These are phyloP conservation scores for Melanerpes formicivorus DNA, from an alignment of 2,113 vertebrate genomes.

Conservation along the genomic window DNA sequence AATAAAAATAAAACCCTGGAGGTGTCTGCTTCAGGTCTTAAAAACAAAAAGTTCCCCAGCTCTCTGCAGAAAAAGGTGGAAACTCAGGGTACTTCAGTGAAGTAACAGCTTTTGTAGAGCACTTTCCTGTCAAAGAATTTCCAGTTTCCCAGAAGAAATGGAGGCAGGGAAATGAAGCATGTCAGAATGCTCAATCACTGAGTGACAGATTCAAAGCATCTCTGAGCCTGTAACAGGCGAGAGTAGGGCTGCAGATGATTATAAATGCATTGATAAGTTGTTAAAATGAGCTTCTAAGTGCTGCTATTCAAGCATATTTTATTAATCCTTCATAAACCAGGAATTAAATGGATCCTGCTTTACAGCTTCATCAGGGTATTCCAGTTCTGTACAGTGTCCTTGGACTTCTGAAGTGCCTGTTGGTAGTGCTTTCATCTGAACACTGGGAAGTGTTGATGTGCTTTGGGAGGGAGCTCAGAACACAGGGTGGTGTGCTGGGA, in stretches of 20 bases:
- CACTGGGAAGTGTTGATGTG: fast-evolving
- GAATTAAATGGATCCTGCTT: background rate
- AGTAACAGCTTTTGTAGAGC: background rate
- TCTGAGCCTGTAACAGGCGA: background rate
- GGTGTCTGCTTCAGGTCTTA: background rate
- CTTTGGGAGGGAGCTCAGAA: background rate
- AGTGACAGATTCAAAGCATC: background rate
- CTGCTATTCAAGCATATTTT: background rate
- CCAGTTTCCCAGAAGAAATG: background rate
- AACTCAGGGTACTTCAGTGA: background rate
- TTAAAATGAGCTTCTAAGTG: background rate
- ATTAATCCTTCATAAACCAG: background rate
- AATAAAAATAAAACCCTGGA: background rate
- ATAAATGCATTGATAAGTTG: background rate
- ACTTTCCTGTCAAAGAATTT: background rate
- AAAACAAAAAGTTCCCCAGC: background rate
- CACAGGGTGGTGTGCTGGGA: too few species aligned
- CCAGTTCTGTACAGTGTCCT: background rate
- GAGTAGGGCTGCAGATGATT: background rate
- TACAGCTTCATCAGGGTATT: background rate
- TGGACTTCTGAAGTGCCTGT: background rate
- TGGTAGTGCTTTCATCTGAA: background rate
- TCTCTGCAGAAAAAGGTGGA: background rate
- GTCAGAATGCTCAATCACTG: background rate
- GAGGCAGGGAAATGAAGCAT: background rate